These are phyloP conservation scores for Idaea aversata DNA, from an alignment of 2,888 invertebrate genomes.

Conservation along the genomic window DNA sequence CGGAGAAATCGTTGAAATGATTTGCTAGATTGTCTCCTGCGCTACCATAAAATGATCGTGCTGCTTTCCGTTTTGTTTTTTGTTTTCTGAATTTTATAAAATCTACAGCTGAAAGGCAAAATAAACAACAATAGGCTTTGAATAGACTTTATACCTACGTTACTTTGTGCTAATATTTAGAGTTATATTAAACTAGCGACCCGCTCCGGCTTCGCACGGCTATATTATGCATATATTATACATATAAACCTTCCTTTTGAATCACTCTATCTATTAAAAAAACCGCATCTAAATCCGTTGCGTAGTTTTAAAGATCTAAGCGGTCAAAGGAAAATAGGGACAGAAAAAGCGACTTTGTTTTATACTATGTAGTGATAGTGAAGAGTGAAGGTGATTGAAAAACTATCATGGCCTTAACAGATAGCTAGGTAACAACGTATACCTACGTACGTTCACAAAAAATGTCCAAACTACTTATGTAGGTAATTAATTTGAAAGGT, in stretches of 20 bases:
- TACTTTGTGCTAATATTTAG: not conserved
- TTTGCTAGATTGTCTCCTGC: conserved; percentile 55
- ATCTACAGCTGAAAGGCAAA: conserved; percentile 50
- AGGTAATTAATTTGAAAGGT: not conserved
- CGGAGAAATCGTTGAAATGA: conserved; percentile 37
- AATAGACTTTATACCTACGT: not conserved
- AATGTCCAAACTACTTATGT: not conserved
- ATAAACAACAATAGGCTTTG: not conserved
- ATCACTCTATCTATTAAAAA: no score
- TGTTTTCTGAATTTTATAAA: conserved; percentile 41
- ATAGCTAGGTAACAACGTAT: not conserved
- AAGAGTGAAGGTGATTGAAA: not conserved
- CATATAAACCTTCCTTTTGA: no score
- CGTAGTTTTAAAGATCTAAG: no score
- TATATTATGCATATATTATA: no score
- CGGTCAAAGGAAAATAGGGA: no score
- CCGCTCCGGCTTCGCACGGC: no score
- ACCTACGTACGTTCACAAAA: not conserved
- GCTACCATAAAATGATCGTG: conserved; percentile 36
- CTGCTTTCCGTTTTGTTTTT: conserved; percentile 15
- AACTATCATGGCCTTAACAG: not conserved
- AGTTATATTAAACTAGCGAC: not conserved
- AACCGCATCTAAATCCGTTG: no score
- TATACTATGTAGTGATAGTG: no score
- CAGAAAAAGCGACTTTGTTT: no score